These are phyloP conservation scores for Psophia crepitans DNA, from an alignment of 2,113 vertebrate species.

Conservation along the genomic window DNA sequence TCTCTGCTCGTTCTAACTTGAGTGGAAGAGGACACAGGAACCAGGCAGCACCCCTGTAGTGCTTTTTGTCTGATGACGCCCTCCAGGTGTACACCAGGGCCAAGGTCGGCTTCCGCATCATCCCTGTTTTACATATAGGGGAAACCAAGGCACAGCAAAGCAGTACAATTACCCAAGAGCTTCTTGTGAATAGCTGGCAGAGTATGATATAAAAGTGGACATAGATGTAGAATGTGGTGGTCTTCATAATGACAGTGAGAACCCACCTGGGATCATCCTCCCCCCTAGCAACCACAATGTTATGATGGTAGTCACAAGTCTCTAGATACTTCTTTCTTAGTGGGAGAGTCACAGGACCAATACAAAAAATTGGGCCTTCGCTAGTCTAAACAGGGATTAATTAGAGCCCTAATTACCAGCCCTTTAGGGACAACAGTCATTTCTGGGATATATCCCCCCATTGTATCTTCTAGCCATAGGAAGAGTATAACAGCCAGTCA, in stretches of 20 bases:
- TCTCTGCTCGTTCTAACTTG: background rate
- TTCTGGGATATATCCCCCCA: background rate
- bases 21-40: background rate
- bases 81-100: background rate
- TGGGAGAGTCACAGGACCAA: background rate
- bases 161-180: conserved; percentile 15
- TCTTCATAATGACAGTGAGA: background rate
- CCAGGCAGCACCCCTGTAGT: background rate
- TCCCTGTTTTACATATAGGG: background rate
- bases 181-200: conserved; percentile 11
- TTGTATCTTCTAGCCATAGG: background rate
- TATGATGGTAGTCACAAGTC: background rate
- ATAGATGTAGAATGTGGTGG: background rate
- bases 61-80: background rate
- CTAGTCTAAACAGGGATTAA: background rate
- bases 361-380: conserved; percentile 1
- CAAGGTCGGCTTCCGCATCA: background rate
- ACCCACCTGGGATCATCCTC: background rate
- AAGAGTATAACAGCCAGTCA: background rate
- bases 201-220: background rate
- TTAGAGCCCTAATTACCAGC: background rate
- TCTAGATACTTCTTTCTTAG: background rate
- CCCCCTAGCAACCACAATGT: background rate
- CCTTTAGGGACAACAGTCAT: background rate
- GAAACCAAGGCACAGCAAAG: conserved; percentile 45